A percentile compares a stretch with the other conserved stretches of the same genome.
These are phyloP conservation scores for Trididemnum clinides DNA, from an alignment of 23 tunicate species.

Conservation along the genomic window DNA sequence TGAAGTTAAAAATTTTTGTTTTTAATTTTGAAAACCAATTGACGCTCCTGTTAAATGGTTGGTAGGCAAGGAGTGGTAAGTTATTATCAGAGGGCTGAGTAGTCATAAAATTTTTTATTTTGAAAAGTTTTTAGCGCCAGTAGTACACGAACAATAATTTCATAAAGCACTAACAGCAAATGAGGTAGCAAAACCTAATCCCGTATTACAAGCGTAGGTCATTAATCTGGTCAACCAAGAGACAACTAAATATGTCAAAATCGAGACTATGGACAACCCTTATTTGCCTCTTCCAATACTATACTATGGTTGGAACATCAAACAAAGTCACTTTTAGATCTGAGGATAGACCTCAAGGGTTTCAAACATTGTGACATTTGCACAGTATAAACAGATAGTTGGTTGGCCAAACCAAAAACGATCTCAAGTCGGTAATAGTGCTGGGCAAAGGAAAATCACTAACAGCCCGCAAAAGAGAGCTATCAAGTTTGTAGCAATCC, in stretches of 20 bases:
- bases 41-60: too few species aligned
- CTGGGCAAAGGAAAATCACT: constrained; percentile 5
- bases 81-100: too few species aligned
- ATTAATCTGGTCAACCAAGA: not conserved
- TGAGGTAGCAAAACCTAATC: not conserved
- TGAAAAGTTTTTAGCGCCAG: too few species aligned
- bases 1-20: too few species aligned
- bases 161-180: not conserved
- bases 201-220: not conserved
- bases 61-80: too few species aligned
- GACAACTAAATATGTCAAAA: not conserved
- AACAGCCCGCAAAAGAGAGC: not conserved
- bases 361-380: not conserved
- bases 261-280: too few species aligned
- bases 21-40: too few species aligned
- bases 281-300: too few species aligned
- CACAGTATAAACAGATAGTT: not conserved
- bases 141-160: constrained; percentile 5
- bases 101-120: too few species aligned
- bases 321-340: too few species aligned
- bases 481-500: constrained; percentile 3
- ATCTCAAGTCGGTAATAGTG: not conserved
- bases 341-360: not conserved
- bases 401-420: constrained; percentile 4
- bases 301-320: too few species aligned